phyloP scores from a whole-genome alignment of 2,888 invertebrate species.

The Epinotia bilunana region DNA sequence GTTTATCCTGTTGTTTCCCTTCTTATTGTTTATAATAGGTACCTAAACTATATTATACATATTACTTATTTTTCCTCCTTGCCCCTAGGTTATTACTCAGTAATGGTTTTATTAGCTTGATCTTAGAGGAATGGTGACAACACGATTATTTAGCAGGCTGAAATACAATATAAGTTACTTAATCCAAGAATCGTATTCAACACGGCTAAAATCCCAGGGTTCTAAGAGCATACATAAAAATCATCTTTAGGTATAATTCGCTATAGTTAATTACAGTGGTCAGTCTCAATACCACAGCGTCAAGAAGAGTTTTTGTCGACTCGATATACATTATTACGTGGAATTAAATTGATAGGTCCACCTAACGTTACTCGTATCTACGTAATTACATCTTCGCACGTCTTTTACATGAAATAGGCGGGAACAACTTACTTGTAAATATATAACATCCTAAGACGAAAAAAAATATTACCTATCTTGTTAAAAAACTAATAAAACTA shows the following conservation, averaged over 20 bases:
- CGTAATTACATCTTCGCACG: conserved; percentile 34
- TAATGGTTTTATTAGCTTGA: neutral
- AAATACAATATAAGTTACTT: no score
- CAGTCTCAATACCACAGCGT: neutral
- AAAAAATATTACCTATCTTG: neutral
- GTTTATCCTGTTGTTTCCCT: conserved; percentile 7
- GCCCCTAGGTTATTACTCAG: neutral
- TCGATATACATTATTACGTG: conserved; percentile 1
- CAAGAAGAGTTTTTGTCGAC: neutral
- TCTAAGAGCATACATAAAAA: no score
- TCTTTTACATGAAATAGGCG: conserved; percentile 30
- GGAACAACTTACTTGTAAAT: conserved; percentile 13
- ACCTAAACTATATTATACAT: neutral
- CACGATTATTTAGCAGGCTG: neutral
- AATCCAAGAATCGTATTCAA: no score
- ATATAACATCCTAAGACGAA: neutral
- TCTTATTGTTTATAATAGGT: neutral
- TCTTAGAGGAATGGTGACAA: neutral
- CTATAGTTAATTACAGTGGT: no score
- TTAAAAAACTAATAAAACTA: no score
- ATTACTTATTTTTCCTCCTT: neutral
- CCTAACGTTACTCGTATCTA: conserved; percentile 24
- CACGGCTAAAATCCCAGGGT: no score
- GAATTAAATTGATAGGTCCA: conserved; percentile 16
- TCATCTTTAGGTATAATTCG: no score